These are phyloP conservation scores for Scomber colias DNA, from an alignment of 2,113 vertebrate genomes.

Conservation along the genomic window DNA sequence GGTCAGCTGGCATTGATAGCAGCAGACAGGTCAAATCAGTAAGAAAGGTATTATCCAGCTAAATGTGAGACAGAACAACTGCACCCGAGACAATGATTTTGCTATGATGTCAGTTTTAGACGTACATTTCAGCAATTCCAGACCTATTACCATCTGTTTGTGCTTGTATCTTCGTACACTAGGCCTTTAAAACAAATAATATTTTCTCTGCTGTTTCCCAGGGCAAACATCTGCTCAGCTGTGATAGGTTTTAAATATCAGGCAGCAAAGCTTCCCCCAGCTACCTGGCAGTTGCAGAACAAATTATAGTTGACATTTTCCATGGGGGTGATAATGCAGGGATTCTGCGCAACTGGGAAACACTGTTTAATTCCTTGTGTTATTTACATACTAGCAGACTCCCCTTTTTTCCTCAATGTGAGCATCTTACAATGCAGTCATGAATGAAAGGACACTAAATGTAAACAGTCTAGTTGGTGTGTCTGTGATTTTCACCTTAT, in stretches of 20 bases:
- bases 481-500: slow-evolving; percentile 23
- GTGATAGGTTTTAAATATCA: slow-evolving; percentile 82
- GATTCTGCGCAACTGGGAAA: slow-evolving; percentile 42
- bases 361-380: slow-evolving; percentile 53
- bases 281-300: slow-evolving; percentile 77
- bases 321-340: slow-evolving; percentile 65
- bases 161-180: slow-evolving; percentile 64
- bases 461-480: not conserved
- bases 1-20: slow-evolving; percentile 37
- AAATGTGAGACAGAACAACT: slow-evolving; percentile 26
- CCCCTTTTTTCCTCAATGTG: not conserved
- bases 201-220: slow-evolving; percentile 70
- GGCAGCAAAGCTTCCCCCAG: slow-evolving; percentile 70
- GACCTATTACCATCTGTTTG: slow-evolving; percentile 75
- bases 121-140: slow-evolving; percentile 56
- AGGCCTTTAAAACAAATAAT: slow-evolving; percentile 77
- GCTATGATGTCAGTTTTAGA: slow-evolving; percentile 62
- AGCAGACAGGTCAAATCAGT: slow-evolving; percentile 44
- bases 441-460: slow-evolving; percentile 18
- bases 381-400: slow-evolving; percentile 47
- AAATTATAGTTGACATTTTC: slow-evolving; percentile 83
- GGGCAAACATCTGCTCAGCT: slow-evolving; percentile 79
- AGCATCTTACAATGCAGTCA: slow-evolving; percentile 8
- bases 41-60: slow-evolving; percentile 41
- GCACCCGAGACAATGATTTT: slow-evolving; percentile 57